Evolutionary conservation across 2,113 vertebrate species (phyloP), one percentile per base, ranked within the genome.

Genomic region (Oreochromis spilurus): DNA sequence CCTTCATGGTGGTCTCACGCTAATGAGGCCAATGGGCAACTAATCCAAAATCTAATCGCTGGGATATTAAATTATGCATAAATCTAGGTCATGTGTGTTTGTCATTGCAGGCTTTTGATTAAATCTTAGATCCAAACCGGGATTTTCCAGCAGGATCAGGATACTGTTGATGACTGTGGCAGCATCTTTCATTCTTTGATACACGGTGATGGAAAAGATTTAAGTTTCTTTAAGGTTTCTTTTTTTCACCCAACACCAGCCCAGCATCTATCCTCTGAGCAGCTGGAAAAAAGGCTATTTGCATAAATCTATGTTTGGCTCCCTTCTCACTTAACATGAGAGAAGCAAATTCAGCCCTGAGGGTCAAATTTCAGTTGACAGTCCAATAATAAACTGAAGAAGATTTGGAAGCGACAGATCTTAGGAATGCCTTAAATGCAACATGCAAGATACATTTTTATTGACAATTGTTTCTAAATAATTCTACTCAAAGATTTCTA

Each of bases 311-410:
- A 90, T 72, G 89, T 93, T 88, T 92, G 90, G 90, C 67, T 82
- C 21, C 77, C 89, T 82, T 93, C 94, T 95, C 92, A 92, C 6
- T 93, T 95, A 90, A 79, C 92, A 80, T 54, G 5, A 65, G 86
- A 83, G 89, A 88, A 62, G 92, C 90, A 91, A 36, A 91, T 92
- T 91, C 90, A 84, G 14, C 77, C 9, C 57, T 1, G 24, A 79
- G 89, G 85, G 86, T 94, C 67, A 1, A 4, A 75, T 95, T 94
- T 93, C 94, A 89, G 50, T 29, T 38, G 7, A 55, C 72, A 77
- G 21, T 92, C 79, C 90, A 93, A 92, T 94, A 87, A 88, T 94
- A 92, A 86, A 84, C 65, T 5, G 1, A 45, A 75, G 5, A 62
- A 34, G 10, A 17, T 50, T 36, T n/a, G 14, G 17, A 81, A 54